Percentiles rank a stretch among this genome's conserved stretches.
Conservation (phyloP, 2,888 invertebrate genomes). For the Drosophila melanosoma region DNA sequence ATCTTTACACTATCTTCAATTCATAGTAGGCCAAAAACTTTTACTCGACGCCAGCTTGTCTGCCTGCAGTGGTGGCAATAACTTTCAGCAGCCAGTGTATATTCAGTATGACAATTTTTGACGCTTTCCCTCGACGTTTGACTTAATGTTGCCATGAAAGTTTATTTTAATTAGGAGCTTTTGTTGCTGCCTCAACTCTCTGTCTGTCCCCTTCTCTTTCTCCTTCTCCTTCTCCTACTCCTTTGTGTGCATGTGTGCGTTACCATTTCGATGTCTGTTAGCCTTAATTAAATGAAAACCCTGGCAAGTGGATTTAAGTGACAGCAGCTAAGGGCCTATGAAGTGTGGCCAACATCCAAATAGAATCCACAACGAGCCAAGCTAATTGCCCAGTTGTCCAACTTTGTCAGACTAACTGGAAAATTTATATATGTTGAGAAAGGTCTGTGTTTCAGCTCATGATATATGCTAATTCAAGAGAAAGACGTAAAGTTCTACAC, state of each 20-base stretch:
- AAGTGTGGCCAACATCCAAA: conserved; percentile 28
- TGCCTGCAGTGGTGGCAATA: conserved; percentile 35
- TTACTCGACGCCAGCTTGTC: conserved; percentile 3
- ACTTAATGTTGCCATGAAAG: conserved; percentile 62
- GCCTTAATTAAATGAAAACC: conserved; percentile 53
- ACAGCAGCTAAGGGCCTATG: conserved; percentile 26
- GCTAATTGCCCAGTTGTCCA: conserved; percentile 36
- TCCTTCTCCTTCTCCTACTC: neutral
- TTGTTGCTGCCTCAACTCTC: conserved; percentile 30
- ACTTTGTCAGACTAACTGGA: conserved; percentile 1
- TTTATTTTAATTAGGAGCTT: conserved; percentile 64
- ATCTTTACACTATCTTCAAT: neutral
- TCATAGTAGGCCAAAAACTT: conserved; percentile 33
- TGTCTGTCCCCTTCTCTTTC: neutral
- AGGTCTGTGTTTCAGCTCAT: neutral
- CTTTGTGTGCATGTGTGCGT: neutral
- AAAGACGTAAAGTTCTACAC: too few relatives aligned
- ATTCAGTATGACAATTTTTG: conserved; percentile 43
- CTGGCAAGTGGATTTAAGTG: conserved; percentile 30
- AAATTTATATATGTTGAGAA: neutral
- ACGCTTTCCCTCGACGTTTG: conserved; percentile 41
- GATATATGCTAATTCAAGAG: neutral
- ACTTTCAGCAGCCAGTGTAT: conserved; percentile 49
- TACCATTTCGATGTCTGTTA: conserved; percentile 23
- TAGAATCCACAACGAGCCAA: conserved; percentile 15